Evolutionary conservation across 2,797 vertebrate genomes (phyloP).

Genomic region (Anguilla obscura): DNA sequence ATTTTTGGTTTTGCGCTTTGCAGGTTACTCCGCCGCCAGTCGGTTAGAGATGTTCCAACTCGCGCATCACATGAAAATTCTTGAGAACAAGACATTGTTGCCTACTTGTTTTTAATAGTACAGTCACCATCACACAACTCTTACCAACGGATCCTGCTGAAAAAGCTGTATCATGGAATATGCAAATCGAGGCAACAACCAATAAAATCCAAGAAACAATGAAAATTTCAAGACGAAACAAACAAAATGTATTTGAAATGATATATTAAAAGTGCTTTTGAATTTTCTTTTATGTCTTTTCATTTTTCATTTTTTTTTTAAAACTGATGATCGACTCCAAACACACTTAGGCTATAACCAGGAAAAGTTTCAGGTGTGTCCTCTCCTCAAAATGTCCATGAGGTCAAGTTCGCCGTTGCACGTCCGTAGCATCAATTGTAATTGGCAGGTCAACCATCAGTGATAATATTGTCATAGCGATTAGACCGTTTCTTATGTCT

Average conservation of each 20-base stretch:
- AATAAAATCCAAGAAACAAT: constrained; percentile 82
- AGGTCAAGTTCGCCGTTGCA: constrained; percentile 76
- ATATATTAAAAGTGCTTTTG: constrained; percentile 88
- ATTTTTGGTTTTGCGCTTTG: constrained; percentile 26
- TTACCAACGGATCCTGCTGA: constrained; percentile 80
- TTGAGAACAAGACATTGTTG: constrained; percentile 77
- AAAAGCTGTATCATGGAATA: constrained; percentile 81
- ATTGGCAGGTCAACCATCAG: constrained; percentile 78
- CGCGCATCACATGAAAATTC: constrained; percentile 65
- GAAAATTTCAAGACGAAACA: constrained; percentile 79
- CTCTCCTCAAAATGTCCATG: constrained; percentile 79
- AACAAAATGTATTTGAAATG: constrained; percentile 84
- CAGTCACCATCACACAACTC: constrained; percentile 83
- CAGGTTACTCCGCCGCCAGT: constrained; percentile 3
- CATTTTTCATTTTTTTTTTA: constrained; percentile 60
- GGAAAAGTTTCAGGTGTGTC: constrained; percentile 71
- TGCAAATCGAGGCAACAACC: constrained; percentile 80
- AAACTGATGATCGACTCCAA: constrained; percentile 77
- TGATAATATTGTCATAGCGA: constrained; percentile 86
- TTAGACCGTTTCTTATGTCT: constrained; percentile 90
- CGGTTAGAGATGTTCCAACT: background rate
- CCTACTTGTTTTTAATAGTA: constrained; percentile 82
- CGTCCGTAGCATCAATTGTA: constrained; percentile 76
- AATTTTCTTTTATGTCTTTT: constrained; percentile 75
- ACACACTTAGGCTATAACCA: constrained; percentile 63